A percentile compares a stretch with the other conserved stretches of the same genome.
Evolutionary conservation across 2,797 vertebrate species (phyloP).

Genomic region (Macroramphosus scolopax): DNA sequence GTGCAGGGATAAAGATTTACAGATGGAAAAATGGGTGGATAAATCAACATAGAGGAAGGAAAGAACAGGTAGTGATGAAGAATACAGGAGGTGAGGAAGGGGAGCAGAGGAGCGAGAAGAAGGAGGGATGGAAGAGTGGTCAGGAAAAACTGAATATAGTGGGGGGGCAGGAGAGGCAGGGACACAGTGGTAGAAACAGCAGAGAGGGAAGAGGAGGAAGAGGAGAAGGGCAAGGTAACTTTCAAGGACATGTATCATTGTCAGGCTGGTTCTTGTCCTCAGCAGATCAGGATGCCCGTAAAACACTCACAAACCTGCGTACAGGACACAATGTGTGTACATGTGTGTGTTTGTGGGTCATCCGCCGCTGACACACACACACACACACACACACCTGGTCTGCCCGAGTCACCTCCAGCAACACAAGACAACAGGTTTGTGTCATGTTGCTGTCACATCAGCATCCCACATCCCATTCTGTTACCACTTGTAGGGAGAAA

Average conservation of each 20-base stretch:
- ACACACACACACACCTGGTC: slow-evolving; percentile 45
- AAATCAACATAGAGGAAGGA: too few relatives aligned
- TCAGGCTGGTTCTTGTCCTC: too few relatives aligned
- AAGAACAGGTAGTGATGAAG: too few relatives aligned
- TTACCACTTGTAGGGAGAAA: slow-evolving; percentile 27
- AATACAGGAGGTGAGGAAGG: too few relatives aligned
- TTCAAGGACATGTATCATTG: slow-evolving; percentile 43
- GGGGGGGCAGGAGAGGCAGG: too few relatives aligned
- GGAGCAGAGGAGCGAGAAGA: slow-evolving; percentile 2
- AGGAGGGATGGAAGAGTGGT: neutral
- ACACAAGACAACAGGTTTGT: slow-evolving; percentile 51
- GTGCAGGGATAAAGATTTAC: slow-evolving; percentile 24
- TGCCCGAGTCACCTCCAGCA: slow-evolving; percentile 30
- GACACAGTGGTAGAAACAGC: too few relatives aligned
- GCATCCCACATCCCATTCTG: slow-evolving; percentile 43
- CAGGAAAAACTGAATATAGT: too few relatives aligned
- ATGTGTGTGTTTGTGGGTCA: slow-evolving; percentile 14
- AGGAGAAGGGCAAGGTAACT: too few relatives aligned
- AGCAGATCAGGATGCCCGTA: too few relatives aligned
- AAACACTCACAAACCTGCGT: too few relatives aligned
- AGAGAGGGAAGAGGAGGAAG: too few relatives aligned
- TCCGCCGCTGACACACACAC: slow-evolving; percentile 5
- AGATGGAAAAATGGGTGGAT: slow-evolving; percentile 20
- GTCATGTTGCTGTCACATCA: slow-evolving; percentile 47
- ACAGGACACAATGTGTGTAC: too few relatives aligned